Conservation (phyloP, 2,113 vertebrate genomes). For the Apaloderma vittatum region DNA sequence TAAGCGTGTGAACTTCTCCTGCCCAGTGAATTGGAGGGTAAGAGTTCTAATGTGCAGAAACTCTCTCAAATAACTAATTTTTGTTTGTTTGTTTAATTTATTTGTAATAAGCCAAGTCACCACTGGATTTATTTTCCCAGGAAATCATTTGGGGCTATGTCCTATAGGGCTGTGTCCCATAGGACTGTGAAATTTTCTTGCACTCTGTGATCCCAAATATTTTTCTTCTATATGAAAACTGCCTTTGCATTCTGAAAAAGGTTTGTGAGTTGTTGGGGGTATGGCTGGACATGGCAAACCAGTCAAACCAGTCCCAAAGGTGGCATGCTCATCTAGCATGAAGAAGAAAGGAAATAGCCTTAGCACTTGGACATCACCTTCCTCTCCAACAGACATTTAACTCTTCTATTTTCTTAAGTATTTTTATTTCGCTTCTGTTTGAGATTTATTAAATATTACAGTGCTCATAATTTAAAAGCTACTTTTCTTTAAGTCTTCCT, state of each 20-base stretch:
- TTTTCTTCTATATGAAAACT: neutral
- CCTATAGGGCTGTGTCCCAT: neutral
- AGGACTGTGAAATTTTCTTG: neutral
- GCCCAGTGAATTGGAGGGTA: neutral
- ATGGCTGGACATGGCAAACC: neutral
- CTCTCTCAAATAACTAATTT: neutral
- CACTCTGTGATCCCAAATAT: neutral
- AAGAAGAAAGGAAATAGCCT: neutral
- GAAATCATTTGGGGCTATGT: neutral
- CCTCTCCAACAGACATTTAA: neutral
- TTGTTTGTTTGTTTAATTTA: neutral
- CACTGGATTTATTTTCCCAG: neutral
- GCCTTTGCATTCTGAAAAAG: neutral
- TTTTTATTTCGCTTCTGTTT: neutral
- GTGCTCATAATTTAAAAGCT: neutral
- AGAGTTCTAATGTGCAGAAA: neutral
- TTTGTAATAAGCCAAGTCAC: neutral
- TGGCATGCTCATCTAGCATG: neutral
- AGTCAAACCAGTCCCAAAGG: neutral
- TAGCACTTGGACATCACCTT: neutral
- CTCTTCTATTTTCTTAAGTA: neutral
- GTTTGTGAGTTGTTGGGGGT: neutral
- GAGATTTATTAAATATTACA: neutral
- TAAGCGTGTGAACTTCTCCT: neutral
- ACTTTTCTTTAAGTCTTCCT: conserved; percentile 16